Evolutionary conservation across 2,888 invertebrate species (phyloP).

Genomic region (Ernsta delagoae): DNA sequence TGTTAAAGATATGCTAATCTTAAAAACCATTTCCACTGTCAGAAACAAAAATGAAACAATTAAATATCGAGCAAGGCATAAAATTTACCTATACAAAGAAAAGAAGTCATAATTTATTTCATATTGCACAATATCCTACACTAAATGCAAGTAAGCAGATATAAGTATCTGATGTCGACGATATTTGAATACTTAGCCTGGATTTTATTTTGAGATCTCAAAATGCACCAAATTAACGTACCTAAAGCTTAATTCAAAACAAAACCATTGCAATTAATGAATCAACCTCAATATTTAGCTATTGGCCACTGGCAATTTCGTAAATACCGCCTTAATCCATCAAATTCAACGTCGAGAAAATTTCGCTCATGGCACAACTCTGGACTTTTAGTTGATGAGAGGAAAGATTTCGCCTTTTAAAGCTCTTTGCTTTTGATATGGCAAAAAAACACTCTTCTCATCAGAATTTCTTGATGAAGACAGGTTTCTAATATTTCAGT

Average conservation of each 20-base stretch:
- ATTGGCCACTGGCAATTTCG: not conserved
- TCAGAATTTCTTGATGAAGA: constrained; percentile 21
- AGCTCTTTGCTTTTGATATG: constrained; percentile 31
- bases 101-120: not conserved
- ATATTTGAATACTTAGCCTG: no score
- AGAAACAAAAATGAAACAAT: no score
- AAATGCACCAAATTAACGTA: constrained; percentile 10
- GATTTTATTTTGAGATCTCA: constrained; percentile 14
- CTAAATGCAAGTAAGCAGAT: not conserved
- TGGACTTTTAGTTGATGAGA: constrained; percentile 27
- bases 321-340: constrained; percentile 13
- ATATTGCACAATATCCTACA: constrained; percentile 20
- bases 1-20: no score
- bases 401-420: constrained; percentile 31
- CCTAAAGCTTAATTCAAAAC: not conserved
- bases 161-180: no score
- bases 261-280: not conserved
- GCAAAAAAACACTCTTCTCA: constrained; percentile 25
- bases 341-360: constrained; percentile 20
- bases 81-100: no score
- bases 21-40: no score
- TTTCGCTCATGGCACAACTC: not conserved
- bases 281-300: not conserved
- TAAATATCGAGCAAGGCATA: no score
- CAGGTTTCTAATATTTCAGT: constrained; percentile 10